Evolutionary conservation across 2,797 vertebrate genomes (phyloP), one percentile per base, ranked within the genome.

Genomic region (Iguana delicatissima): DNA sequence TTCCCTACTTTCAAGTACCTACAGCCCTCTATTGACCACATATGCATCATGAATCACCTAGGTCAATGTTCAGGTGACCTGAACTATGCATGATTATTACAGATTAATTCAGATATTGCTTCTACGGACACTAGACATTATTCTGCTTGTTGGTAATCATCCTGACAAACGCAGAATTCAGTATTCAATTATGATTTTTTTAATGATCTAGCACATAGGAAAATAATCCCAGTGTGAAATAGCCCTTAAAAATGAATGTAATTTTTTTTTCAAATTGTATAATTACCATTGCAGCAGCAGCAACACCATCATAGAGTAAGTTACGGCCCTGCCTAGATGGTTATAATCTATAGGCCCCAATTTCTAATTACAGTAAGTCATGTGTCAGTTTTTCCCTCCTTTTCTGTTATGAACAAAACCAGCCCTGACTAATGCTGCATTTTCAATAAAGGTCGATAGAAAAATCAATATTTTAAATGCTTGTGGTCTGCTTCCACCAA

Each of bases 401-500:
- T 72, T 13, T 81, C 20, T 42, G 73, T 55, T 80, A n/a, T 69
- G 20, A 80, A 50, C 42, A 81, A 69, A 76, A 81, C 29, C 2
- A 59, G 26, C 7, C 26, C 26, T n/a, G 13, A 20, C 20, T 50
- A 50, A 52, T 81, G 73, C 24, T 86, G 38, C 69, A 73, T 86
- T 32, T 35, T 86, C 52, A 73, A 24, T n/a, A 59, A 35, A 12
- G 89, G 59, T 0, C 1, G 73, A 3, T 26, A 0, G 35, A 4
- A 80, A 91, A 92, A 82, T 6, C 24, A 88, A 52, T 1, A 84
- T 46, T 24, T 57, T 77, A 59, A 29, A 93, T 12, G 29, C 13
- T 38, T 91, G 72, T 81, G 20, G 38, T 0, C 2, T 0, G 1
- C 10, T 29, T 29, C 10, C 67, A 29, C 26, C 24, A 32, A 69